Conservation (phyloP, 1,140 invertebrate genomes). For the Tetranychus urticae region DNA sequence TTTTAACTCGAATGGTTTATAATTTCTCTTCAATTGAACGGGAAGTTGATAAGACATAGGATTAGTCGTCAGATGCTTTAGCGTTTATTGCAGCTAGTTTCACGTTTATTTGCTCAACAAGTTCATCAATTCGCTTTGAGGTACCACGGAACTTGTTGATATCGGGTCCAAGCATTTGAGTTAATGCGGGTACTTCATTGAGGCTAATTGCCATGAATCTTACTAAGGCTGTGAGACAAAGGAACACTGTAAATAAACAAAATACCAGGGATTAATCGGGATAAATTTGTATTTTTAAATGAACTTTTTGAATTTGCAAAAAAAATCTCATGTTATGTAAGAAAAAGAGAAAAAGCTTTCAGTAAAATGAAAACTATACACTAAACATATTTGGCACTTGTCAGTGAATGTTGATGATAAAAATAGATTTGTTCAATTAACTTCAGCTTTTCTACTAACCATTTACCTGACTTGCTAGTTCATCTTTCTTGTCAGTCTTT, state of each 20-base stretch:
- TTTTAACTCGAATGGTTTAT: too few relatives aligned
- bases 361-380: too few relatives aligned
- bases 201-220: slow-evolving; percentile 50
- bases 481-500: too few relatives aligned
- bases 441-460: too few relatives aligned
- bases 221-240: slow-evolving; percentile 30
- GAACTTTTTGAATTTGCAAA: too few relatives aligned
- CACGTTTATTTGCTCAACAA: slow-evolving; percentile 33
- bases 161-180: slow-evolving; percentile 76
- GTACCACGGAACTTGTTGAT: slow-evolving; percentile 52
- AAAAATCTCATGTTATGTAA: too few relatives aligned
- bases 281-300: not conserved
- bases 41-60: too few relatives aligned
- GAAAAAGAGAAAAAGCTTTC: not conserved
- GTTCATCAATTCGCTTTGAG: slow-evolving; percentile 48
- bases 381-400: too few relatives aligned
- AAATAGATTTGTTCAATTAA: not conserved
- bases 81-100: not conserved
- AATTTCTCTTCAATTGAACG: too few relatives aligned
- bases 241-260: slow-evolving; percentile 5
- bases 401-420: not conserved
- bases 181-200: slow-evolving; percentile 48
- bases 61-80: not conserved
- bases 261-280: slow-evolving; percentile 1
- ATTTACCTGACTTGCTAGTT: too few relatives aligned